phyloP scores from a whole-genome alignment of 2,113 vertebrate genomes.

The Sialia sialis region DNA sequence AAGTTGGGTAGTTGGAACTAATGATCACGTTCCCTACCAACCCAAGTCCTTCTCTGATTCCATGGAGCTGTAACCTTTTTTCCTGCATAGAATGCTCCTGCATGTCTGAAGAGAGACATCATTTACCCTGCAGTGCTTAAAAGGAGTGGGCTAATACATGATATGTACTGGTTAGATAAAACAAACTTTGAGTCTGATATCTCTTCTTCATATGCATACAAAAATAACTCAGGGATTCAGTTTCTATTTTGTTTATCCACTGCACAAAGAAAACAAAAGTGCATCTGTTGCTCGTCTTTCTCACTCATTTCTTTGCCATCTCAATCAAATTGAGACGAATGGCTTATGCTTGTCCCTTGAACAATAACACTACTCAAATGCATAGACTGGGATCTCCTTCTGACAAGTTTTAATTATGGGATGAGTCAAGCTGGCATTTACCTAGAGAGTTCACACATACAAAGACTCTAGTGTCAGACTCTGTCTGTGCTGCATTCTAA shows the following conservation, averaged over 20 bases:
- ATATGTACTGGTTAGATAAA: not conserved
- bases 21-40: not conserved
- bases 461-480: not conserved
- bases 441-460: not conserved
- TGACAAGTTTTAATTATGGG: slow-evolving; percentile 21
- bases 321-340: slow-evolving; percentile 11
- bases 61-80: not conserved
- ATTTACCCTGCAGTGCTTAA: not conserved
- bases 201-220: not conserved
- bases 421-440: slow-evolving; percentile 19
- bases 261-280: slow-evolving; percentile 25
- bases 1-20: not conserved
- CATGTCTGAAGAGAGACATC: not conserved
- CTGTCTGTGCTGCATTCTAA: not conserved
- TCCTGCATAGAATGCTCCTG: not conserved
- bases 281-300: slow-evolving; percentile 15
- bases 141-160: not conserved
- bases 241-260: slow-evolving; percentile 27
- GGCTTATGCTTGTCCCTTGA: not conserved
- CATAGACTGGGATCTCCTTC: not conserved
- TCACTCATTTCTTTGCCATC: not conserved
- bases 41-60: not conserved
- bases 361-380: not conserved
- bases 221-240: not conserved
- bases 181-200: not conserved